These are phyloP conservation scores for Meloidogyne exigua DNA, from an alignment of 1,140 invertebrate genomes.

Conservation along the genomic window DNA sequence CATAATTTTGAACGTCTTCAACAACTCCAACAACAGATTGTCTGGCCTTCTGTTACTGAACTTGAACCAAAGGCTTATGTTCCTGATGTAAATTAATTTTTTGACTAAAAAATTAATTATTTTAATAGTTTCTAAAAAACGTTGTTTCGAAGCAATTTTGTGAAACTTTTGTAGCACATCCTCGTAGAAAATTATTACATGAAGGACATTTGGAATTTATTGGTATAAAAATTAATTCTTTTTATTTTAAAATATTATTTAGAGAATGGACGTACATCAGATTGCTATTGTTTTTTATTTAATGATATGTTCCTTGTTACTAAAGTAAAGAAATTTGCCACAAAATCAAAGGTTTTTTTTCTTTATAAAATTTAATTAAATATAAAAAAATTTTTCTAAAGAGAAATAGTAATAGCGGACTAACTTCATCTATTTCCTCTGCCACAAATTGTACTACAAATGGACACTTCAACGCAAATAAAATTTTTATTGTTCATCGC, in stretches of 20 bases:
- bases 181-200: conserved; percentile 69
- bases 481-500: conserved; percentile 70
- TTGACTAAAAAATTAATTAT: conserved; percentile 17
- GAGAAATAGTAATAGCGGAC: neutral
- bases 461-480: conserved; percentile 41
- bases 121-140: conserved; percentile 67
- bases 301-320: conserved; percentile 75
- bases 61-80: conserved; percentile 72
- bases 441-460: neutral
- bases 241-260: conserved; percentile 24
- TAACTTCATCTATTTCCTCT: neutral
- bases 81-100: conserved; percentile 68
- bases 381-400: neutral
- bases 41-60: conserved; percentile 73
- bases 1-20: conserved; percentile 74
- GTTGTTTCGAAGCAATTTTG: conserved; percentile 72
- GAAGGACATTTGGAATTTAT: conserved; percentile 71
- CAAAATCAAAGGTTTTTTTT: conserved; percentile 64
- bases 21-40: conserved; percentile 72
- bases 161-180: conserved; percentile 69
- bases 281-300: conserved; percentile 73
- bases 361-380: neutral
- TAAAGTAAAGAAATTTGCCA: conserved; percentile 70
- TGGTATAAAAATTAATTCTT: conserved; percentile 63
- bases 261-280: conserved; percentile 69